Conservation (phyloP, 1,140 invertebrate genomes). For the Brachionus calyciflorus region DNA sequence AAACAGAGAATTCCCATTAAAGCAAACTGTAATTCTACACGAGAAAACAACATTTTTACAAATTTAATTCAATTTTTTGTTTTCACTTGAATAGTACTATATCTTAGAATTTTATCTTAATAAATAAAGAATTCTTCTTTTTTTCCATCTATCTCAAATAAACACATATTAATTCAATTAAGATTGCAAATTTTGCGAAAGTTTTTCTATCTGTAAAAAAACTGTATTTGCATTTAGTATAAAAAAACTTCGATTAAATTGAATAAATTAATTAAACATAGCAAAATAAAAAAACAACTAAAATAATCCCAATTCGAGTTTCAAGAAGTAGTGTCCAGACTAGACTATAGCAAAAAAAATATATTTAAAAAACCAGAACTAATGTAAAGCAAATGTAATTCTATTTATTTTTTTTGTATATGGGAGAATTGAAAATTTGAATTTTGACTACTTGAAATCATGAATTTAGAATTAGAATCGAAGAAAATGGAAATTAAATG, state of each 20-base stretch:
- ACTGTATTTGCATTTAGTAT: neutral
- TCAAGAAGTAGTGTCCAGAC: neutral
- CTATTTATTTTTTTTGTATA: too few relatives aligned
- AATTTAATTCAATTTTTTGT: too few relatives aligned
- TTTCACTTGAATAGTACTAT: conserved; percentile 1
- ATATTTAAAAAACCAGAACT: conserved; percentile 13
- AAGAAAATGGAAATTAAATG: conserved; percentile 17
- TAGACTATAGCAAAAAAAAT: conserved; percentile 1
- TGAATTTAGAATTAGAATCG: neutral
- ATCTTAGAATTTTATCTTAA: conserved; percentile 27
- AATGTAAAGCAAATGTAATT: conserved; percentile 40
- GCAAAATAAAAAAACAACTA: too few relatives aligned
- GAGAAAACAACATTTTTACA: too few relatives aligned
- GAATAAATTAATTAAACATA: conserved; percentile 44
- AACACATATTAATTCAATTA: conserved; percentile 43
- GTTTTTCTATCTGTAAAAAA: neutral
- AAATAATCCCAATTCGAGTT: too few relatives aligned
- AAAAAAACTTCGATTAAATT: conserved; percentile 16
- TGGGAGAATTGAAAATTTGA: too few relatives aligned
- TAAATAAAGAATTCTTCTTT: too few relatives aligned
- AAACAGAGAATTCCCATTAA: too few relatives aligned
- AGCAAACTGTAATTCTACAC: too few relatives aligned
- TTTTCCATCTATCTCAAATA: conserved; percentile 8
- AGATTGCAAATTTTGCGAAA: conserved; percentile 35
- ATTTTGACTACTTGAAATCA: neutral